Evolutionary conservation across 2,113 vertebrate species (phyloP), one percentile per base, ranked within the genome.

Genomic region (Austrofundulus limnaeus): DNA sequence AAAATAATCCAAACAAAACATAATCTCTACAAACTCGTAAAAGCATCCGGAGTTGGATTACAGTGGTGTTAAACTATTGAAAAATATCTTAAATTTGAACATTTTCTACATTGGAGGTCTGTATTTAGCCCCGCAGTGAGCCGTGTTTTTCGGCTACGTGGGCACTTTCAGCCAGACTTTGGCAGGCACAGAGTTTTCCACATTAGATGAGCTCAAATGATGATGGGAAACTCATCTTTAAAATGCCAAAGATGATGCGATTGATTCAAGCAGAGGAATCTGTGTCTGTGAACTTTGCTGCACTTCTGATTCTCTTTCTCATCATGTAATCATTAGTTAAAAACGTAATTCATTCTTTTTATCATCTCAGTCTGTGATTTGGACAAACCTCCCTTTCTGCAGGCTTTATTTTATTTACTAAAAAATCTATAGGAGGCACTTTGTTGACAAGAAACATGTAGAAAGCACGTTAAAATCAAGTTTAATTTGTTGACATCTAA

Each of bases 111-210:
- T 34, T 34, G 6, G 6, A 34, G 1, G 31, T 34, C 8, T 10
- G 9, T 2, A 34, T 34, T 34, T 34, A 34, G 4, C 6, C 10
- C 31, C 10, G 31, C 31, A 34, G 31, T 9, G 31, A 34, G 31
- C 31, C 9, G 5, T 5, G 5, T 10, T 5, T 9, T 10, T 10
- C 8, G 5, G 31, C 8, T 24, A 48, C 42, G 15, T 43, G 20
- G 34, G 10, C 10, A 15, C 17, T 15, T 54, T 13, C 19, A 25
- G 31, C 23, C 65, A 64, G 48, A 61, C 55, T 66, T 77, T 80
- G 81, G 81, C 75, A 76, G 43, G 56, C 21, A 16, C 24, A 17
- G 25, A 38, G n/a, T 23, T 87, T 87, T 84, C 83, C 83, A 83
- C 71, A 83, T 87, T 77, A 87, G 54, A 78, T 24, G 20, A 81